phyloP scores from a whole-genome alignment of 2,113 vertebrate genomes.

The Dascyllus trimaculatus region DNA sequence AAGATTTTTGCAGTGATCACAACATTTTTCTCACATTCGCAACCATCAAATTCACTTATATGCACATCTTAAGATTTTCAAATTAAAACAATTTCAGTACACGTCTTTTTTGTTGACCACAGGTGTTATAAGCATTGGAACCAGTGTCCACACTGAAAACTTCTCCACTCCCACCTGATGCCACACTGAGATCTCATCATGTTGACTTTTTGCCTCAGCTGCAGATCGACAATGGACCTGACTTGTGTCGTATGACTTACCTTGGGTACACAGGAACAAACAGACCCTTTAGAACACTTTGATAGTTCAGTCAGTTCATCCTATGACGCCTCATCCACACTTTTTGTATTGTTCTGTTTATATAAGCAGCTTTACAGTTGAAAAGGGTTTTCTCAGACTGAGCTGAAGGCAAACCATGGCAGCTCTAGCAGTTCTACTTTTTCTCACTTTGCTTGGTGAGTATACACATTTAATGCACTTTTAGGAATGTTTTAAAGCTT shows the following conservation, averaged over 20 bases:
- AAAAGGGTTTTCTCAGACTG: neutral
- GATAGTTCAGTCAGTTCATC: neutral
- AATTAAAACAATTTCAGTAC: too few relatives aligned
- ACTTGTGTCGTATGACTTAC: too few relatives aligned
- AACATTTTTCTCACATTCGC: too few relatives aligned
- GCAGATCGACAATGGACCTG: slow-evolving; percentile 21
- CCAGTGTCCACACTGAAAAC: too few relatives aligned
- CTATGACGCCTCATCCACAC: neutral
- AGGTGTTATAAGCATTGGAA: too few relatives aligned
- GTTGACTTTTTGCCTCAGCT: slow-evolving; percentile 47
- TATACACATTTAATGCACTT: neutral
- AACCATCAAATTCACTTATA: too few relatives aligned
- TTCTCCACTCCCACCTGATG: neutral
- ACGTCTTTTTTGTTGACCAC: neutral
- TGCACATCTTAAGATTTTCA: too few relatives aligned
- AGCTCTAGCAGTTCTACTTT: neutral
- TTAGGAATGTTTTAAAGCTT: neutral
- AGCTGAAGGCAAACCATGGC: slow-evolving; percentile 42
- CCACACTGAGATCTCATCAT: neutral
- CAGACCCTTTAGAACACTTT: accelerated
- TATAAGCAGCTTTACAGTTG: neutral
- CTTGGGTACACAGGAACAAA: slow-evolving; percentile 10
- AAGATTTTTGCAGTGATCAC: too few relatives aligned
- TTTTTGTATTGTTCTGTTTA: neutral
- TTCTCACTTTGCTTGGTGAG: slow-evolving; percentile 49